Evolutionary conservation across 2,797 vertebrate species (phyloP).

Genomic region (Anguilla megastoma): DNA sequence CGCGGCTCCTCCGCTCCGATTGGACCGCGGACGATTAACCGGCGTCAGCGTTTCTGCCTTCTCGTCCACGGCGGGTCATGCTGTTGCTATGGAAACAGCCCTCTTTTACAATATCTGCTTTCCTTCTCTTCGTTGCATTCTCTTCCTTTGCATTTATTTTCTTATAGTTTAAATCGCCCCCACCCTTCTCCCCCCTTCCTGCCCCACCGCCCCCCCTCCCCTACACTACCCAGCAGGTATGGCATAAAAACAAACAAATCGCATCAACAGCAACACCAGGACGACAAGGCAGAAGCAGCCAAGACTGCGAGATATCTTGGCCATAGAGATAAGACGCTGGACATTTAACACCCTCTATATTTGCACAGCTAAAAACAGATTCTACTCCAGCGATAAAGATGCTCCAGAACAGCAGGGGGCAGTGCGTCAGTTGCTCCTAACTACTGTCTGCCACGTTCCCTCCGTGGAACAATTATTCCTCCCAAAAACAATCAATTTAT

Average conservation of each 20-base stretch:
- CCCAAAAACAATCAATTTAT: background rate
- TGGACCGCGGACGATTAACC: slow-evolving; percentile 18
- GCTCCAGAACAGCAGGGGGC: background rate
- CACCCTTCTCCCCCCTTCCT: background rate
- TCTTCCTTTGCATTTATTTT: slow-evolving; percentile 8
- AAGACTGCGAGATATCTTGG: background rate
- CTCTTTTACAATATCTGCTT: slow-evolving; percentile 15
- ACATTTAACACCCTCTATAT: background rate
- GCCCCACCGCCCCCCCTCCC: background rate
- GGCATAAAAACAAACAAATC: background rate
- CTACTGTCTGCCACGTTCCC: background rate
- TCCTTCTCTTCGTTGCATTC: background rate
- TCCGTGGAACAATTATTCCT: background rate
- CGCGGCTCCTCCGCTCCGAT: background rate
- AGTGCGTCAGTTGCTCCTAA: background rate
- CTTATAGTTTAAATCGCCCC: background rate
- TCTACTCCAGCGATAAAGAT: background rate
- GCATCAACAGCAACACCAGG: background rate
- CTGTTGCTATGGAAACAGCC: slow-evolving; percentile 33
- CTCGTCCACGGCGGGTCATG: background rate
- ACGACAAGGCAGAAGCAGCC: background rate
- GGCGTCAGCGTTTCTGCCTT: background rate
- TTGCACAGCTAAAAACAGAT: background rate
- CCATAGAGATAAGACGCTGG: background rate
- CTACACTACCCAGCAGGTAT: background rate